phyloP scores from a whole-genome alignment of 2,113 vertebrate species.

The Lophura nycthemera region DNA sequence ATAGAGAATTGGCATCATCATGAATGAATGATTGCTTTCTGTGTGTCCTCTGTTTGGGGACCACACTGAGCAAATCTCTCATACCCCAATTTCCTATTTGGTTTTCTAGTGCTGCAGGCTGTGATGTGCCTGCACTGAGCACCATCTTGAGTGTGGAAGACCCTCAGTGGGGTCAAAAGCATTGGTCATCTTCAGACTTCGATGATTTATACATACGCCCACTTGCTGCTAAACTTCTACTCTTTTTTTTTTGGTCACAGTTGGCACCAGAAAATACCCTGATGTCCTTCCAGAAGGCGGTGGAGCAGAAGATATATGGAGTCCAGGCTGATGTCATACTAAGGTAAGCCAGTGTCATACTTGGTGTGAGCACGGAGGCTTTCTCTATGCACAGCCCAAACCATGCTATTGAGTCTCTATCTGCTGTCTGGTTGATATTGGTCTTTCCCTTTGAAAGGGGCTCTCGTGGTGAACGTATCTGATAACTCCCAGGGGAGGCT shows the following conservation, averaged over 20 bases:
- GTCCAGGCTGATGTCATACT: constrained; percentile 90
- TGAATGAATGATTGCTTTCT: neutral
- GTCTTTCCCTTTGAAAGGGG: neutral
- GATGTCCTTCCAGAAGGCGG: constrained; percentile 93
- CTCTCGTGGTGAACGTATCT: rapidly evolving
- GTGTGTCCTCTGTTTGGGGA: neutral
- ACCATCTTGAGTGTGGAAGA: neutral
- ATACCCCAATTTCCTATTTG: rapidly evolving
- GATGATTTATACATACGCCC: neutral
- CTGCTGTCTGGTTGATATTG: neutral
- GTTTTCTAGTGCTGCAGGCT: neutral
- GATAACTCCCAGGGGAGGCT: neutral
- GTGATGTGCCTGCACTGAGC: neutral
- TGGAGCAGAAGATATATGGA: constrained; percentile 86
- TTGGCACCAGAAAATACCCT: constrained; percentile 95
- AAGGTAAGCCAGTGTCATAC: constrained; percentile 77
- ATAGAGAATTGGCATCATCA: neutral
- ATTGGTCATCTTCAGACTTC: neutral
- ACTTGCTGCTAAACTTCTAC: neutral
- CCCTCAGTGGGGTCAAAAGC: neutral
- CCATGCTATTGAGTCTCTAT: rapidly evolving
- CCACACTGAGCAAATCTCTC: rapidly evolving
- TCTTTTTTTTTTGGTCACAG: constrained; percentile 60
- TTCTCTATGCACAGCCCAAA: neutral
- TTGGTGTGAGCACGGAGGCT: neutral